phyloP scores from a whole-genome alignment of 1,140 invertebrate genomes.

The Drosophila nigrodunni region DNA sequence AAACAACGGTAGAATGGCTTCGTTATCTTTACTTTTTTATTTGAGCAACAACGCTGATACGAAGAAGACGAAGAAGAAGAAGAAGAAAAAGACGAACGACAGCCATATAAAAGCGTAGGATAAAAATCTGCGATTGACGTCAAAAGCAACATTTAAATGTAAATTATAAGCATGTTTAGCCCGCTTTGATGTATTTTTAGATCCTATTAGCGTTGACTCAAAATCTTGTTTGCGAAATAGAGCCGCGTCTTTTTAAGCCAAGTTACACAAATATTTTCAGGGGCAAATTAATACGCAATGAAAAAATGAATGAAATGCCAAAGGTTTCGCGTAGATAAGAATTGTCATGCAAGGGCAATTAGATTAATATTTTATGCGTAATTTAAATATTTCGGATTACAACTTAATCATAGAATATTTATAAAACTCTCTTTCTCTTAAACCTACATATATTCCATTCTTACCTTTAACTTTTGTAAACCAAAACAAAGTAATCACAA shows the following conservation, averaged over 20 bases:
- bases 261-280: slow-evolving; percentile 17
- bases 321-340: background rate
- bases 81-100: background rate
- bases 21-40: slow-evolving; percentile 37
- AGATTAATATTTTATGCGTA: background rate
- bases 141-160: slow-evolving; percentile 57
- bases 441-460: no score
- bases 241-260: slow-evolving; percentile 27
- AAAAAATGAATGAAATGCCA: background rate
- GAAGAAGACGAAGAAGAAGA: slow-evolving; percentile 22
- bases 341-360: slow-evolving; percentile 6
- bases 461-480: no score
- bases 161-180: slow-evolving; percentile 50
- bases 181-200: slow-evolving; percentile 51
- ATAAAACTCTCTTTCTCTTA: no score
- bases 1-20: slow-evolving; percentile 28
- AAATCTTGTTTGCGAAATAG: slow-evolving; percentile 15
- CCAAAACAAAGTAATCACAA: no score
- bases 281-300: slow-evolving; percentile 7
- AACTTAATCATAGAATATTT: no score
- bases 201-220: slow-evolving; percentile 24
- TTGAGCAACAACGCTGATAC: slow-evolving; percentile 18
- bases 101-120: background rate
- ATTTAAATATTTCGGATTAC: no score
- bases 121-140: slow-evolving; percentile 61